Base-by-base conservation (phyloP, 92 coral and sea anemone species). In the Zoanthus gigantus region DNA sequence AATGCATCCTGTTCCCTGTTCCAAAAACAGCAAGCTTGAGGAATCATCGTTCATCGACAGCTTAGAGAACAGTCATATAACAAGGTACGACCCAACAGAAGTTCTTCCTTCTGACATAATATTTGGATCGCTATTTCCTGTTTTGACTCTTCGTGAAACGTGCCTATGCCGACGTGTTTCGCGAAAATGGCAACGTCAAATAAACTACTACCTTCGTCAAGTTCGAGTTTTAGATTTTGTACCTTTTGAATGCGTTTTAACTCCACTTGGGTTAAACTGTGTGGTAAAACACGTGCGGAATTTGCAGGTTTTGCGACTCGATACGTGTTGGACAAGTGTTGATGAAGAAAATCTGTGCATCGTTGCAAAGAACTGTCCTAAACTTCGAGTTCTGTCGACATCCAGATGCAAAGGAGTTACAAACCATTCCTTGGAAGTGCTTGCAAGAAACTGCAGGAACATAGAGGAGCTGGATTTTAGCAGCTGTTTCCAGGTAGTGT, bases 401-500 rank as follows among this genome's bases (percentile, higher is more conserved):
- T 89, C 89, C 72, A 76, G 94, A 80, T 95, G 98, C 71, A 94
- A 92, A 77, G 94, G 96, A 48, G 94, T 95, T 6, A 92, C 97
- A 69, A 88, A 95, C 75, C 75, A 87, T 46, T 78, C 90, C 16
- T 91, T 95, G 67, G 86, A 89, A 73, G 85, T 86, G 71, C 79
- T 95, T 23, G 90, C 96, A 57, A 83, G 71, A 79, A 56, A 88
- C 76, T 95, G 98, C 56, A 87, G 82, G 45, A 87, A 88, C 16
- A 75, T 95, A 54, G 86, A 95, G 67, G 94, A 90, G 42, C 87
- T 95, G 72, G 95, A 95, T 75, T 86, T 95, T 67, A 95, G 98
- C 76, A 95, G 97, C 83, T 95, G 98, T 68, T 95, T 93, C 75
- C 93, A 90, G 98, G 98, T 94, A 92, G 15, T 9, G 9, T 69